A percentile compares a stretch with the other conserved stretches of the same genome.
phyloP scores from a whole-genome alignment of 2,888 invertebrate species.

The Campoletis raptor region DNA sequence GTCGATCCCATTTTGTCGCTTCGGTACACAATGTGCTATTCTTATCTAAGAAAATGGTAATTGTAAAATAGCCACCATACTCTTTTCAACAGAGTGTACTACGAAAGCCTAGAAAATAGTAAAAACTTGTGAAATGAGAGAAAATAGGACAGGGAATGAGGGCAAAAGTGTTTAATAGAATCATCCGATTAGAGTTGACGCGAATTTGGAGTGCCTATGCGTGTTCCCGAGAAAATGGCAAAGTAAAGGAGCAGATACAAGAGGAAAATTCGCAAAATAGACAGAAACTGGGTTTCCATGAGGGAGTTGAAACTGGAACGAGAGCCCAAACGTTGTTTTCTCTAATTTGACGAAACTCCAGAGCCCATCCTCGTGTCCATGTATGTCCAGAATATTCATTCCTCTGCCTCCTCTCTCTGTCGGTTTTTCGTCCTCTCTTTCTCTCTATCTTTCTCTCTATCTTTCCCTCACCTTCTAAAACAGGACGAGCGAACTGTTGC shows the following conservation, averaged over 20 bases:
- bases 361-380: slow-evolving; percentile 40
- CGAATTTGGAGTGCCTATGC: slow-evolving; percentile 10
- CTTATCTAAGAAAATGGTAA: not conserved
- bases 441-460: not conserved
- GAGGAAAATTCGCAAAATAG: slow-evolving; percentile 53
- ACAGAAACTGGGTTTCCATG: slow-evolving; percentile 28
- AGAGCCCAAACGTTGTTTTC: slow-evolving; percentile 64
- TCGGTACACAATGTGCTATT: too few species aligned
- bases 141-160: slow-evolving; percentile 36
- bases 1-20: too few species aligned
- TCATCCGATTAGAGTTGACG: slow-evolving; percentile 52
- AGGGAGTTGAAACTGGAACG: slow-evolving; percentile 14
- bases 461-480: not conserved
- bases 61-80: not conserved
- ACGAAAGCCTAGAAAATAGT: not conserved
- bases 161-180: slow-evolving; percentile 41
- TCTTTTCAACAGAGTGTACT: not conserved
- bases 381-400: slow-evolving; percentile 27
- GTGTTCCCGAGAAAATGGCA: slow-evolving; percentile 8
- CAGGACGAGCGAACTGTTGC: slow-evolving; percentile 36
- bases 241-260: slow-evolving; percentile 25
- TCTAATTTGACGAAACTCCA: slow-evolving; percentile 64
- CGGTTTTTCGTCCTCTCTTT: not conserved
- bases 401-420: not conserved
- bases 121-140: not conserved